Conservation (phyloP, 2,113 vertebrate genomes). For the Leptocoma aspasia region DNA sequence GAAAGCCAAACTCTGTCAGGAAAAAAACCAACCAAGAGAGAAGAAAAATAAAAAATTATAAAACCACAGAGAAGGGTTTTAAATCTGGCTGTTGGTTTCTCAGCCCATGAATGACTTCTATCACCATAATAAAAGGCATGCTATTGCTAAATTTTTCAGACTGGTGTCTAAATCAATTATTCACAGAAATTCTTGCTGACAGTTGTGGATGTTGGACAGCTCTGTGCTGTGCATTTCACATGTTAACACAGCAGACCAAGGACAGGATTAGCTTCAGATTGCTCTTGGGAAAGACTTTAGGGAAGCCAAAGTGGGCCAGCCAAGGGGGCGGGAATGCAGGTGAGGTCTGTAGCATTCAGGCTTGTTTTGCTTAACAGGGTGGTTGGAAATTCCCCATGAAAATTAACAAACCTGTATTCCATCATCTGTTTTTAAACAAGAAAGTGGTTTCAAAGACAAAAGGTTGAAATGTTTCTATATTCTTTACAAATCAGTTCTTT, state of each 20-base stretch:
- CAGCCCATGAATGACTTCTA: neutral
- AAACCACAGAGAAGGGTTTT: neutral
- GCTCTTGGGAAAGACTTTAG: neutral
- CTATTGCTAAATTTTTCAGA: neutral
- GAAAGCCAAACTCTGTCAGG: neutral
- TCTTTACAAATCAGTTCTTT: neutral
- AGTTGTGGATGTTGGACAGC: neutral
- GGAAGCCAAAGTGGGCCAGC: neutral
- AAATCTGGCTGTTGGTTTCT: neutral
- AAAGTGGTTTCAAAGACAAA: neutral
- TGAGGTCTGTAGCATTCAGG: neutral
- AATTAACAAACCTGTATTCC: neutral
- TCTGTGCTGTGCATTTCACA: neutral
- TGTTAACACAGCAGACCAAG: neutral
- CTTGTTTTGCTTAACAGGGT: neutral
- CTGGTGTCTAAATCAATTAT: slow-evolving; percentile 22
- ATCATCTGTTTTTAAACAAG: neutral
- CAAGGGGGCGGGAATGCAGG: neutral
- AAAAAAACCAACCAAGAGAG: neutral
- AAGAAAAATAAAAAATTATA: neutral
- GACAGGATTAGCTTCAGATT: neutral
- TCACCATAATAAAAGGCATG: neutral
- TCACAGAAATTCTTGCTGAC: slow-evolving; percentile 27
- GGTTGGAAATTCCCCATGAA: neutral
- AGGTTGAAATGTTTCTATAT: neutral